phyloP scores from a whole-genome alignment of 2,888 invertebrate species.

The Thymelicus sylvestris region DNA sequence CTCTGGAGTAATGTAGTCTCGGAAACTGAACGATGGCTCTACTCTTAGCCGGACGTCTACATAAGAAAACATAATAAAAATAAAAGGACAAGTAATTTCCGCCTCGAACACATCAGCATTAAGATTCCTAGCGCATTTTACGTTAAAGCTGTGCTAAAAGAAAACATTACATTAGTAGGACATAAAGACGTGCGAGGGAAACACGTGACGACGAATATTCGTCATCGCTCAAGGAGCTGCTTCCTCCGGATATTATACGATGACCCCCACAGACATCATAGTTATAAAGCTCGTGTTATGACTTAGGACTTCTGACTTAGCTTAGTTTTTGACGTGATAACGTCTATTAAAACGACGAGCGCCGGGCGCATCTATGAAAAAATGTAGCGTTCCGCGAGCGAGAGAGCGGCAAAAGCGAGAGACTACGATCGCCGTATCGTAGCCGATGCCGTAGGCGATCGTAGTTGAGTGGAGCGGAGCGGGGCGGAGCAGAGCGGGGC shows the following conservation, averaged over 20 bases:
- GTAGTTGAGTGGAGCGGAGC: too few species aligned
- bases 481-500: too few species aligned
- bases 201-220: slow-evolving; percentile 25
- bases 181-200: slow-evolving; percentile 27
- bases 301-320: not conserved
- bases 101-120: slow-evolving; percentile 29
- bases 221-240: slow-evolving; percentile 40
- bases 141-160: slow-evolving; percentile 24
- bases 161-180: slow-evolving; percentile 34
- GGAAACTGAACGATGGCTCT: not conserved
- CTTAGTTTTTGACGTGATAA: too few species aligned
- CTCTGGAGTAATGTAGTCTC: not conserved
- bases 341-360: too few species aligned
- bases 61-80: slow-evolving; percentile 20
- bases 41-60: slow-evolving; percentile 9
- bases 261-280: slow-evolving; percentile 38
- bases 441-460: too few species aligned
- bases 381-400: too few species aligned
- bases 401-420: too few species aligned
- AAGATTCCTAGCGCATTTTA: slow-evolving; percentile 26
- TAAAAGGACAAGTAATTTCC: slow-evolving; percentile 35
- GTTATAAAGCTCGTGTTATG: not conserved
- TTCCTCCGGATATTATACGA: slow-evolving; percentile 44
- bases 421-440: too few species aligned
- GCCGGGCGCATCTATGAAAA: too few species aligned